Evolutionary conservation across 2,113 vertebrate species (phyloP).

Genomic region (Tetrao urogallus): DNA sequence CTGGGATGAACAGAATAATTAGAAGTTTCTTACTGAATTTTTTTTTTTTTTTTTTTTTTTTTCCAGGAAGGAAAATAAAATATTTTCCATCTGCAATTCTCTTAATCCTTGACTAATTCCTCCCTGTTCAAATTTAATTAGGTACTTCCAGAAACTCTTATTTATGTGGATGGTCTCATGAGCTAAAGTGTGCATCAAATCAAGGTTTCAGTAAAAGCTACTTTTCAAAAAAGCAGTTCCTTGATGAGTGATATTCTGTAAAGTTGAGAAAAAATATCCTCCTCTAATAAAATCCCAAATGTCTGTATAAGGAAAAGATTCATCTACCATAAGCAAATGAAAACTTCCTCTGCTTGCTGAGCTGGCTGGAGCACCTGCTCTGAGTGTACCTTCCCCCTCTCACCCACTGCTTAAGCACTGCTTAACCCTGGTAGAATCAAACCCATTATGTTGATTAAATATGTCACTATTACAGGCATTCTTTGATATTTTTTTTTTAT

Average conservation of each 20-base stretch:
- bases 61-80: background rate
- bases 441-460: constrained; percentile 73
- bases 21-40: background rate
- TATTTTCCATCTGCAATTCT: background rate
- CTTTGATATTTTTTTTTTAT: constrained; percentile 33
- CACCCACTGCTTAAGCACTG: constrained; percentile 52
- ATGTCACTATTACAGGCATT: constrained; percentile 48
- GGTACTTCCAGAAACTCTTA: background rate
- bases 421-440: constrained; percentile 65
- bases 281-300: background rate
- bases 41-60: background rate
- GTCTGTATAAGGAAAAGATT: background rate
- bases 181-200: background rate
- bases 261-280: background rate
- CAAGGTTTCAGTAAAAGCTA: background rate
- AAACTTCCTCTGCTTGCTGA: constrained; percentile 33
- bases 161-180: background rate
- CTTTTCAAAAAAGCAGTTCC: background rate
- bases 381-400: constrained; percentile 43
- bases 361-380: constrained; percentile 56
- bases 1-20: background rate
- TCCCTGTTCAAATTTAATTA: background rate
- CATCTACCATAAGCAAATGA: background rate
- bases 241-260: background rate
- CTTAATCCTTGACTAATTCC: background rate